Evolutionary conservation across 92 coral and sea anemone genomes (phyloP).

Genomic region (Isaurus tuberculatus): DNA sequence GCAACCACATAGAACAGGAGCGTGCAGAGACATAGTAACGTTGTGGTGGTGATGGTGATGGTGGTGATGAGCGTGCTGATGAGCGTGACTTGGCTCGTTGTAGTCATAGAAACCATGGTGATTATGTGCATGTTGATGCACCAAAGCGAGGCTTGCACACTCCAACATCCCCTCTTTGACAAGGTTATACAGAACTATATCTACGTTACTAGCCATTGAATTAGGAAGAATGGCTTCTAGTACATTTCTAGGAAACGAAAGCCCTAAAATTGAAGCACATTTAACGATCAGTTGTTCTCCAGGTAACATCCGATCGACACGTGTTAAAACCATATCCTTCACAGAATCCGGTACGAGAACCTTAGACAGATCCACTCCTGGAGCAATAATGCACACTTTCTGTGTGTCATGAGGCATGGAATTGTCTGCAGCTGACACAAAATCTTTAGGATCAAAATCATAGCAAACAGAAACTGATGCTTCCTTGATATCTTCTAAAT

Average conservation of each 20-base stretch:
- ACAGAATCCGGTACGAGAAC: conserved; percentile 95
- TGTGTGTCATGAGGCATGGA: conserved; percentile 83
- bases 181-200: conserved; percentile 85
- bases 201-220: conserved; percentile 66
- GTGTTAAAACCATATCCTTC: conserved; percentile 97
- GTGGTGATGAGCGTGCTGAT: conserved; percentile 92
- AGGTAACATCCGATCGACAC: conserved; percentile 95
- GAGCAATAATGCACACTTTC: conserved; percentile 85
- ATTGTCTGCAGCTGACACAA: conserved; percentile 67
- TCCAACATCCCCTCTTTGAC: conserved; percentile 91
- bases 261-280: conserved; percentile 90
- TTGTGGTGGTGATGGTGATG: conserved; percentile 99
- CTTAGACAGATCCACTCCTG: conserved; percentile 85
- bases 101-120: conserved; percentile 98
- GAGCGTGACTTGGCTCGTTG: conserved; percentile 89
- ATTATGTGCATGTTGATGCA: conserved; percentile 92
- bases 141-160: conserved; percentile 89
- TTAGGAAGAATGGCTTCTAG: conserved; percentile 87
- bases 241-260: conserved; percentile 76
- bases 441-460: conserved; percentile 59
- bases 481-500: conserved; percentile 23
- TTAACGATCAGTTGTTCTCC: conserved; percentile 87
- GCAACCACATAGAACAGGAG: conserved; percentile 94
- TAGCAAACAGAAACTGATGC: conserved; percentile 14
- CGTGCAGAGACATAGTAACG: conserved; percentile 82